These are phyloP conservation scores for Psammodynastes pulverulentus DNA, from an alignment of 2,113 vertebrate genomes.

Conservation along the genomic window DNA sequence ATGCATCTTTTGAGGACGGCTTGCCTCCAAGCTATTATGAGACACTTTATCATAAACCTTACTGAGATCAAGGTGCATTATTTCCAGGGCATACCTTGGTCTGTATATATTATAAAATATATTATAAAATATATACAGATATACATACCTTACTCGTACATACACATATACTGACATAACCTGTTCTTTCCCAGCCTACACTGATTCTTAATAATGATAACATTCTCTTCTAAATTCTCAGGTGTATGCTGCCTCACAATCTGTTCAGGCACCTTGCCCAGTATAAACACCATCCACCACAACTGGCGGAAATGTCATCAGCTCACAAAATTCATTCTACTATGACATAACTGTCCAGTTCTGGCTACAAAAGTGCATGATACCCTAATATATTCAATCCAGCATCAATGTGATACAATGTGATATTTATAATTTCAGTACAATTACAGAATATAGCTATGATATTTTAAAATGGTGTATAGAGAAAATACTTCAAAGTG, in stretches of 20 bases:
- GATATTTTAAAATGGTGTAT: neutral
- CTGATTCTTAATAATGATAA: neutral
- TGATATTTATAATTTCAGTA: neutral
- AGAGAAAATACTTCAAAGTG: neutral
- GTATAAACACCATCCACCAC: neutral
- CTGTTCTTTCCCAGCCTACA: neutral
- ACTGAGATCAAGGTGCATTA: neutral
- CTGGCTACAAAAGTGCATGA: neutral
- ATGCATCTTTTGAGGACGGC: neutral
- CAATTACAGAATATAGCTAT: neutral
- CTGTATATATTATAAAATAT: no score
- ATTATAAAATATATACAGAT: neutral
- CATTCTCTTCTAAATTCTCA: neutral
- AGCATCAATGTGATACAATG: neutral
- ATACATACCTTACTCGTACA: neutral
- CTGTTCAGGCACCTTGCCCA: neutral
- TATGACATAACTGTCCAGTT: neutral
- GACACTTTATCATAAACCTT: neutral
- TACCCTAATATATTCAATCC: neutral
- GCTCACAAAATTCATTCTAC: neutral
- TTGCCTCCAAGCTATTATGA: neutral
- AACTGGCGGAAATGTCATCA: neutral
- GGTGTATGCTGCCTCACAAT: neutral
- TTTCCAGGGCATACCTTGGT: neutral
- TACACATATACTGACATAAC: neutral